These are phyloP conservation scores for Physella acuta DNA, from an alignment of 1,140 invertebrate genomes.

Conservation along the genomic window DNA sequence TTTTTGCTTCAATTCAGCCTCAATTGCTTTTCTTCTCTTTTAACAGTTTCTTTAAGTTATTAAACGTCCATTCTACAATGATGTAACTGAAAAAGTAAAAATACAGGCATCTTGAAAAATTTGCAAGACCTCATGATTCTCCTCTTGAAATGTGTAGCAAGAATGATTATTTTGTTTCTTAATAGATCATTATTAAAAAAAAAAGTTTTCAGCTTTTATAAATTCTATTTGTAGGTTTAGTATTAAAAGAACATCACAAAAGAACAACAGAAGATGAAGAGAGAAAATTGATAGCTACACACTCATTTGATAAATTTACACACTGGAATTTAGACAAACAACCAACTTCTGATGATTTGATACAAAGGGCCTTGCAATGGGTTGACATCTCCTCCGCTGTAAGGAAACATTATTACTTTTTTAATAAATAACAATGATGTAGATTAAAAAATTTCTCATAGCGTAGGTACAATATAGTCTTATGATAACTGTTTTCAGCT, in stretches of 20 bases:
- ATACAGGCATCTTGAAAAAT: neutral
- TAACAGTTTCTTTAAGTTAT: too few species aligned
- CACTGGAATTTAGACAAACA: constrained; percentile 81
- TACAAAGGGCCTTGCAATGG: constrained; percentile 72
- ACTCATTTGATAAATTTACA: constrained; percentile 68
- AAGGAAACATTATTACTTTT: constrained; percentile 50
- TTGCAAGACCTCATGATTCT: neutral
- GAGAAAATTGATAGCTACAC: constrained; percentile 67
- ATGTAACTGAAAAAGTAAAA: too few species aligned
- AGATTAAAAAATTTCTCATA: neutral
- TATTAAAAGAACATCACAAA: constrained; percentile 68
- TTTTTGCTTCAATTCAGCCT: too few species aligned
- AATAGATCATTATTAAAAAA: constrained; percentile 9
- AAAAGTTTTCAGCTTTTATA: neutral
- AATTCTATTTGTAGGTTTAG: constrained; percentile 63
- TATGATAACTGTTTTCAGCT: neutral
- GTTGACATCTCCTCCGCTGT: constrained; percentile 75
- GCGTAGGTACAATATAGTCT: neutral
- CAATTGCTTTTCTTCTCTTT: too few species aligned
- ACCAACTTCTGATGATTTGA: constrained; percentile 71
- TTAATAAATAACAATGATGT: neutral
- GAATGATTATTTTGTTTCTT: neutral
- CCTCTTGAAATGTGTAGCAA: neutral
- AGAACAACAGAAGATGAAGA: constrained; percentile 65
- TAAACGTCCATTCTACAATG: too few species aligned